These are phyloP conservation scores for Eulemur mongoz DNA, from an alignment of 2,797 vertebrate species.

Conservation along the genomic window DNA sequence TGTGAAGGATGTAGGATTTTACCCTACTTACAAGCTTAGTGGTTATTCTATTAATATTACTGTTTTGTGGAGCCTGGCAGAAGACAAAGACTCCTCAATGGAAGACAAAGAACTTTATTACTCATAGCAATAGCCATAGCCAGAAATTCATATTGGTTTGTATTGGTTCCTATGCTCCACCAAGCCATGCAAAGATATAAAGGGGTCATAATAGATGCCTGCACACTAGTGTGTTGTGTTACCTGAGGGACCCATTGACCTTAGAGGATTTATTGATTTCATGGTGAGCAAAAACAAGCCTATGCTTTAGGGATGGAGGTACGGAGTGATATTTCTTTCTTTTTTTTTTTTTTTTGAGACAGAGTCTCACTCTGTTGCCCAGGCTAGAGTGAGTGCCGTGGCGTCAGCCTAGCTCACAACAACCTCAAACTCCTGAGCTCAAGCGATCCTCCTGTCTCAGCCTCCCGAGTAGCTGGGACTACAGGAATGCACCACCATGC, in stretches of 20 bases:
- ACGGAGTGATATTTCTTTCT: not conserved
- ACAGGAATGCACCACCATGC: too few relatives aligned
- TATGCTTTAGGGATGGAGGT: not conserved
- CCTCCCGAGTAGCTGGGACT: too few relatives aligned
- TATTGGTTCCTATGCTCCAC: not conserved
- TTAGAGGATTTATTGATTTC: not conserved
- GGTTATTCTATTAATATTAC: not conserved
- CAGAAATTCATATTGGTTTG: not conserved
- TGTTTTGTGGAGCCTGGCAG: not conserved
- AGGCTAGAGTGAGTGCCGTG: too few relatives aligned
- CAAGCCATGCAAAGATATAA: not conserved
- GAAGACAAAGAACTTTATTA: not conserved
- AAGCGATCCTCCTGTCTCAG: too few relatives aligned
- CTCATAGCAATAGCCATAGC: not conserved
- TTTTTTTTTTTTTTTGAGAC: too few relatives aligned
- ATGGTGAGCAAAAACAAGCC: not conserved
- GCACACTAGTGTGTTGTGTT: not conserved
- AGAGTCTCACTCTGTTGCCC: too few relatives aligned
- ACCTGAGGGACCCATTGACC: not conserved
- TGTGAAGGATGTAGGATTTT: not conserved
- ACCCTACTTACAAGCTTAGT: not conserved
- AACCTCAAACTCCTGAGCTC: too few relatives aligned
- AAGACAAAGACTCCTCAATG: not conserved
- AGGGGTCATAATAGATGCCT: not conserved
- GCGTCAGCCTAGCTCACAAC: too few relatives aligned